Percentiles rank a stretch among this genome's conserved stretches.
Evolutionary conservation across 2,888 invertebrate species (phyloP).

Genomic region (Furcula furcula): DNA sequence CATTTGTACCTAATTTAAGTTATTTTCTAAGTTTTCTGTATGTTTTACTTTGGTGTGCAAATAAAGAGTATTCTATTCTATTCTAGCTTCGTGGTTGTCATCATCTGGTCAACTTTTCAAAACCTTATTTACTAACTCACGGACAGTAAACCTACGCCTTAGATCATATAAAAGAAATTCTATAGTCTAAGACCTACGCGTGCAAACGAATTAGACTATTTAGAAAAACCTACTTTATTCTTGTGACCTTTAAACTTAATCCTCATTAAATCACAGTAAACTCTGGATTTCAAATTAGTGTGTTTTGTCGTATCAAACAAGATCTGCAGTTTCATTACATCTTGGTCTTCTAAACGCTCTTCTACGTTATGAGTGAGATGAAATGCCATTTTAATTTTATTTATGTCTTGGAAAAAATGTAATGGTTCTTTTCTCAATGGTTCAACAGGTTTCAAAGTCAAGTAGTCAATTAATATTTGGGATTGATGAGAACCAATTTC

Average conservation of each 20-base stretch:
- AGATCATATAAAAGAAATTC: too few species aligned
- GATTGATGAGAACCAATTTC: constrained; percentile 48
- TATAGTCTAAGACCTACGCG: too few species aligned
- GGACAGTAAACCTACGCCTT: too few species aligned
- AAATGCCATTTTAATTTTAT: constrained; percentile 71
- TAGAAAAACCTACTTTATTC: constrained; percentile 58
- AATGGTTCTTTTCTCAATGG: constrained; percentile 51
- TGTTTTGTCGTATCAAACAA: constrained; percentile 73
- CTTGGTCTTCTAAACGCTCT: constrained; percentile 65
- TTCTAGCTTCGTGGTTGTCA: too few species aligned
- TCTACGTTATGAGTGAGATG: constrained; percentile 59
- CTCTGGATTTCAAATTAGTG: constrained; percentile 54
- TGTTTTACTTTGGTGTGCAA: too few species aligned
- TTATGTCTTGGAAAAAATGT: constrained; percentile 69
- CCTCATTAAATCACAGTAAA: constrained; percentile 62
- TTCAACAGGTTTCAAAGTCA: constrained; percentile 60
- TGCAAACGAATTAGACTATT: too few species aligned
- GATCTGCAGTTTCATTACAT: constrained; percentile 69
- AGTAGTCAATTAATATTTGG: constrained; percentile 55
- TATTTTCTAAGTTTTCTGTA: too few species aligned
- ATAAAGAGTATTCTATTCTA: too few species aligned
- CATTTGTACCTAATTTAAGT: too few species aligned
- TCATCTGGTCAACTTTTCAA: too few species aligned
- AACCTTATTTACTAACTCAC: too few species aligned
- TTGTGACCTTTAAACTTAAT: constrained; percentile 70